A percentile compares a stretch with the other conserved stretches of the same genome.
Evolutionary conservation across 2,113 vertebrate genomes (phyloP).

Genomic region (Nannospalax galili): DNA sequence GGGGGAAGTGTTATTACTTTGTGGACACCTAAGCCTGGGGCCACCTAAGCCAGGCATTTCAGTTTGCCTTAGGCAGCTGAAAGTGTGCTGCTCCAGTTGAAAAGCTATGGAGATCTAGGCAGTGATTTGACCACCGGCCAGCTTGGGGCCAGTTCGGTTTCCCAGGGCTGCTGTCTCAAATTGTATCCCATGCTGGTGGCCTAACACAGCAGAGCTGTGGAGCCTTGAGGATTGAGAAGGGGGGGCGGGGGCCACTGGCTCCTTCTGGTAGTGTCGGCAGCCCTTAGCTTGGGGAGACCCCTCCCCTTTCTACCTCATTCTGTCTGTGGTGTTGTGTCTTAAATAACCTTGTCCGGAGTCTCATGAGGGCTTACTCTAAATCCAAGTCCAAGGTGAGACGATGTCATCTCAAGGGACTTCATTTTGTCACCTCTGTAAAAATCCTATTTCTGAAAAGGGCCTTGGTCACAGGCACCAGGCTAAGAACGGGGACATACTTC

Average conservation of each 20-base stretch:
- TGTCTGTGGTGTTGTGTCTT: neutral
- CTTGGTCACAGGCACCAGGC: neutral
- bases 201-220: neutral
- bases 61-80: neutral
- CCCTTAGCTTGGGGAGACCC: neutral
- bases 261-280: neutral
- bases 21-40: neutral
- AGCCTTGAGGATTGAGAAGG: neutral
- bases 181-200: too few species aligned
- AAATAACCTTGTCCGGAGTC: neutral
- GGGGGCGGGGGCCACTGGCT: too few species aligned
- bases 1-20: neutral
- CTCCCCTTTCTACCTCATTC: neutral
- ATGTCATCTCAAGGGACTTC: neutral
- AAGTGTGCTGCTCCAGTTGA: too few species aligned
- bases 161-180: neutral
- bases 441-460: neutral
- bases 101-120: neutral
- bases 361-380: neutral
- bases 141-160: accelerated
- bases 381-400: too few species aligned
- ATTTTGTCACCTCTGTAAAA: neutral
- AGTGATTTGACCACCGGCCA: too few species aligned
- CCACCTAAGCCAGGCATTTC: neutral
- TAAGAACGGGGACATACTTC: neutral